Evolutionary conservation across 2,113 vertebrate species (phyloP), one percentile per base, ranked within the genome.

Genomic region (Sylvilagus bachmani): DNA sequence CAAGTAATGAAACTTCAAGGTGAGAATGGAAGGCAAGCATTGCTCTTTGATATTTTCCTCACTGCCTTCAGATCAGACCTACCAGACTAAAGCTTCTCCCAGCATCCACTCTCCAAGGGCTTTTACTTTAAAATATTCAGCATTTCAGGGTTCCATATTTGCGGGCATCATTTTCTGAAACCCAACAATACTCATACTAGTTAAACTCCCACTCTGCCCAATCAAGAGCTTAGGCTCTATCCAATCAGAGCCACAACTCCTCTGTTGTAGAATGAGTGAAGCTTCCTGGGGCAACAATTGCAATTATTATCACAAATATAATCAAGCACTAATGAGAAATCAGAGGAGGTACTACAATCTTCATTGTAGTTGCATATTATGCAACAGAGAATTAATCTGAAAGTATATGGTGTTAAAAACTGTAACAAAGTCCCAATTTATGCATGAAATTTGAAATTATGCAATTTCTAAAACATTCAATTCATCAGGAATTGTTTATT

Each of bases 371-470:
- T 90, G 70, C 92, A 73, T 96, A 97, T 93, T 95, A 91, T 82
- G 58, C 86, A 96, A 95, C 96, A 97, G 80, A 97, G 80, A 97
- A 89, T 97, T 92, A 93, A 95, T 96, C 31, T 96, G 86, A 89
- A 96, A 95, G 88, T 62, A 53, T 86, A 74, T 80, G 74, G 79
- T 70, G 83, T 44, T 64, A 92, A 96, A 97, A 95, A 87, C 91
- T 92, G 88, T 96, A 95, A 97, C 94, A 86, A 93, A 86, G 58
- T 84, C 64, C 22, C 64, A 79, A 86, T 12, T 90, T 95, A 95
- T 75, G 74, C 36, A 71, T 70, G 83, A 97, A 93, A 80, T 94
- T 90, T 19, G 31, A 96, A 95, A 93, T 90, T 75, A 95, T 55
- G 51, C 53, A 70, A 38, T 89, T 90, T 82, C 29, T 17, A 88